phyloP scores from a whole-genome alignment of 2,113 vertebrate genomes.

The Opisthocomus hoazin region DNA sequence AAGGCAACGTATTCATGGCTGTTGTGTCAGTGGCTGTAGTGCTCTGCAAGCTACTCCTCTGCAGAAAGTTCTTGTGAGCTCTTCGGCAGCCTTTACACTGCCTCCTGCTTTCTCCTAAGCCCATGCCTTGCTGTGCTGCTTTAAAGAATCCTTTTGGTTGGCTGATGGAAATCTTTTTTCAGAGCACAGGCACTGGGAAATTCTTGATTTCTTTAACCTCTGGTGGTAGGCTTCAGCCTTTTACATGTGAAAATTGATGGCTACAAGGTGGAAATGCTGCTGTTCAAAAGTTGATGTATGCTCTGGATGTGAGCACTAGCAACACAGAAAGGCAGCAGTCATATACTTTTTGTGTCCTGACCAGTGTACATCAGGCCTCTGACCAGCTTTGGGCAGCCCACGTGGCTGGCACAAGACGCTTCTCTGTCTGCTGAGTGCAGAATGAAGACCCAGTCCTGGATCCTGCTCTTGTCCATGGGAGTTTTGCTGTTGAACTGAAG shows the following conservation, averaged over 20 bases:
- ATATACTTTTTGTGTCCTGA: neutral
- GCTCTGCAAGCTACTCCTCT: neutral
- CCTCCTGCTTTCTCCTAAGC: neutral
- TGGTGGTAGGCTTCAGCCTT: neutral
- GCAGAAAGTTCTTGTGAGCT: neutral
- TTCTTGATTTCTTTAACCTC: neutral
- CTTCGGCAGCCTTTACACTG: neutral
- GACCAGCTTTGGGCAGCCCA: neutral
- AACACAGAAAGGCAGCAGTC: neutral
- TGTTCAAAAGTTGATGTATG: neutral
- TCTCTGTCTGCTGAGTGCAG: neutral
- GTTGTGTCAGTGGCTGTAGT: neutral
- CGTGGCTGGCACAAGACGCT: neutral
- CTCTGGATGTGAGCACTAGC: neutral
- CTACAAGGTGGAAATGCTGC: neutral
- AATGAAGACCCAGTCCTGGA: neutral
- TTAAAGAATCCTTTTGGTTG: neutral
- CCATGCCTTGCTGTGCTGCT: neutral
- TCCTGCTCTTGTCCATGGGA: neutral
- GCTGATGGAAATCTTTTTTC: neutral
- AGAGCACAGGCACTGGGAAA: neutral
- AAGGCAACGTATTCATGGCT: neutral
- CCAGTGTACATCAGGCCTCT: neutral
- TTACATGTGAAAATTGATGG: neutral
- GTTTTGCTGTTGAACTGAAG: neutral